Evolutionary conservation across 2,797 vertebrate species (phyloP).

Genomic region (Eulemur mongoz): DNA sequence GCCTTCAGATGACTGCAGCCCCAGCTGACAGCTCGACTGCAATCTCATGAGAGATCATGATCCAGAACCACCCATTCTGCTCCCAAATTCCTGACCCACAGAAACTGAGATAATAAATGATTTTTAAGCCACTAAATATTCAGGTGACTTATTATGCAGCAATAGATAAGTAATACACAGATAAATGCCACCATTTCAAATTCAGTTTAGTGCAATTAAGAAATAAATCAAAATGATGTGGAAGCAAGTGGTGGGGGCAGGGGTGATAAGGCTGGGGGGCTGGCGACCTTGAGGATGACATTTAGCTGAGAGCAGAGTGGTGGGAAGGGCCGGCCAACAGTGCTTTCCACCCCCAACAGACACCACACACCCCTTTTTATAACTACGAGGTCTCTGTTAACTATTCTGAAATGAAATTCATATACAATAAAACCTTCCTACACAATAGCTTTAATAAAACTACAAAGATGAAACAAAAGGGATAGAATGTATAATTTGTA

Average conservation of each 20-base stretch:
- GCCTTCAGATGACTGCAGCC: background rate
- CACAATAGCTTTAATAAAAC: background rate
- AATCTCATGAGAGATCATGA: background rate
- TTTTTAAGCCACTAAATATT: background rate
- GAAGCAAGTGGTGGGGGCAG: background rate
- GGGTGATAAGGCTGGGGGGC: background rate
- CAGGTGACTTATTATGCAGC: background rate
- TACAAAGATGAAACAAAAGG: slow-evolving; percentile 2
- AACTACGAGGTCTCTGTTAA: background rate
- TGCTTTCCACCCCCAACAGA: background rate
- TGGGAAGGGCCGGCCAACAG: background rate
- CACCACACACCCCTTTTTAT: background rate
- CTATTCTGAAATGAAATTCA: background rate
- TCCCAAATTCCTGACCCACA: background rate
- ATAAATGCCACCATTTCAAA: background rate
- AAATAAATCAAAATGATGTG: background rate
- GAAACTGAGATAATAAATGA: background rate
- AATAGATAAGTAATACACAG: background rate
- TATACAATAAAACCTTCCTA: background rate
- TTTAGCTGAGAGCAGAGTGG: background rate
- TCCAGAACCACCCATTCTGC: background rate
- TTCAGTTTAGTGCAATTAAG: background rate
- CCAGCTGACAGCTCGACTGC: background rate
- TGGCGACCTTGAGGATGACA: background rate
- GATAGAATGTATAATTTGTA: background rate